Conservation (phyloP, 2,113 vertebrate genomes). For the Passer montanus region DNA sequence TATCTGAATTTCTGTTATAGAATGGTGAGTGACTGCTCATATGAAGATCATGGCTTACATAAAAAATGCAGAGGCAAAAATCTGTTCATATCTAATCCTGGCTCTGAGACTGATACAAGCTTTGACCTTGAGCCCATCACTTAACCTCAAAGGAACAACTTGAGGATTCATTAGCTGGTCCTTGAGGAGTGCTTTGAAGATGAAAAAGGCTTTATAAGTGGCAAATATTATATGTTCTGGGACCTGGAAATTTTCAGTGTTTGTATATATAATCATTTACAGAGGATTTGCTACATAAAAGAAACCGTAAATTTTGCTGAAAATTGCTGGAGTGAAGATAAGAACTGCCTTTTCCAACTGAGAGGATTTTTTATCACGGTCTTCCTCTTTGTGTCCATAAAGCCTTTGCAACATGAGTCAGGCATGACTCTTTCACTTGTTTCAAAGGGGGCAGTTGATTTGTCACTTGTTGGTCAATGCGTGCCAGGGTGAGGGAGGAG, state of each 20-base stretch:
- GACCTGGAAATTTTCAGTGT: slow-evolving; percentile 49
- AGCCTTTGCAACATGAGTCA: neutral
- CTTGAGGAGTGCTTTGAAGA: slow-evolving; percentile 40
- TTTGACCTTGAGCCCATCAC: slow-evolving; percentile 49
- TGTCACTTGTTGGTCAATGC: fast-evolving
- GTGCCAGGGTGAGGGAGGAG: neutral
- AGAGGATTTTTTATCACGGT: neutral
- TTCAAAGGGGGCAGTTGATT: neutral
- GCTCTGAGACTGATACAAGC: neutral
- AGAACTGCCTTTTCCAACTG: neutral
- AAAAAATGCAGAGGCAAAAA: neutral
- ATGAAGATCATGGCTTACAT: neutral
- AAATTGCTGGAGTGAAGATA: slow-evolving; percentile 24
- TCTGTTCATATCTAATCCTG: slow-evolving; percentile 6
- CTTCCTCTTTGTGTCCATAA: neutral
- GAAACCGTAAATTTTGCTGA: slow-evolving; percentile 1
- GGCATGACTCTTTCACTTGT: fast-evolving
- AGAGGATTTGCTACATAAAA: slow-evolving; percentile 51
- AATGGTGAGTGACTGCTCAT: neutral
- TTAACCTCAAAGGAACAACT: slow-evolving; percentile 45
- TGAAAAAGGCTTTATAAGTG: slow-evolving; percentile 39
- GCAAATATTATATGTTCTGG: slow-evolving; percentile 15
- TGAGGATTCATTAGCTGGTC: slow-evolving; percentile 35
- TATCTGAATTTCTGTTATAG: neutral
- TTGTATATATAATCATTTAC: slow-evolving; percentile 55